Conservation (phyloP, 2,888 invertebrate genomes). For the Pollenia angustigena region DNA sequence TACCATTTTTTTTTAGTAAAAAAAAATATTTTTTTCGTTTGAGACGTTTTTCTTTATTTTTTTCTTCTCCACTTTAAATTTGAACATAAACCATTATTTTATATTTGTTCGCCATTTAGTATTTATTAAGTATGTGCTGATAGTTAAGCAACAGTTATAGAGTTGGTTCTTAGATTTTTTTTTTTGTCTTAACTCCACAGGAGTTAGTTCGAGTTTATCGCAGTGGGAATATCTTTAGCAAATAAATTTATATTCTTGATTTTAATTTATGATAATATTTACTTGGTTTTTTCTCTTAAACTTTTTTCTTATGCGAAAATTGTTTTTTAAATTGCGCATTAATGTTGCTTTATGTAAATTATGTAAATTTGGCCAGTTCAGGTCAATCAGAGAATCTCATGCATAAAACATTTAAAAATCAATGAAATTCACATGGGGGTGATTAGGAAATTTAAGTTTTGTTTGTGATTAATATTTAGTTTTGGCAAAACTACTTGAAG, state of each 20-base stretch:
- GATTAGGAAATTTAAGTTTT: constrained; percentile 8
- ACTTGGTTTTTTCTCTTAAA: neutral
- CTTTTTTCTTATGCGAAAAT: constrained; percentile 2
- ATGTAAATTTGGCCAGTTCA: constrained; percentile 29
- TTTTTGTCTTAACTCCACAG: constrained; percentile 51
- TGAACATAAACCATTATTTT: constrained; percentile 17
- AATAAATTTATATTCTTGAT: constrained; percentile 57
- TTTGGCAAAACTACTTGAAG: neutral
- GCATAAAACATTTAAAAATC: neutral
- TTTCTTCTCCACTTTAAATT: constrained; percentile 3
- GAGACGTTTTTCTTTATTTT: constrained; percentile 11
- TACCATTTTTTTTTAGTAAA: neutral
- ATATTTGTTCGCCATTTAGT: constrained; percentile 38
- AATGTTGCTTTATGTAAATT: constrained; percentile 41
- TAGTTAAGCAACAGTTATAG: constrained; percentile 37
- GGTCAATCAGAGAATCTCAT: constrained; percentile 31
- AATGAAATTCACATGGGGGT: constrained; percentile 27
- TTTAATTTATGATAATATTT: constrained; percentile 50
- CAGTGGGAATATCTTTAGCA: constrained; percentile 66
- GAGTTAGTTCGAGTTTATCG: constrained; percentile 58
- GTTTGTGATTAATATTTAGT: neutral
- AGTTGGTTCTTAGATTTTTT: constrained; percentile 30
- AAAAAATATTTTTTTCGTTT: neutral
- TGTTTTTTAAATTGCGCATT: constrained; percentile 51
- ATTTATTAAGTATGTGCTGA: constrained; percentile 60